Conservation (phyloP, 2,888 invertebrate genomes). For the Rotaria macrura region DNA sequence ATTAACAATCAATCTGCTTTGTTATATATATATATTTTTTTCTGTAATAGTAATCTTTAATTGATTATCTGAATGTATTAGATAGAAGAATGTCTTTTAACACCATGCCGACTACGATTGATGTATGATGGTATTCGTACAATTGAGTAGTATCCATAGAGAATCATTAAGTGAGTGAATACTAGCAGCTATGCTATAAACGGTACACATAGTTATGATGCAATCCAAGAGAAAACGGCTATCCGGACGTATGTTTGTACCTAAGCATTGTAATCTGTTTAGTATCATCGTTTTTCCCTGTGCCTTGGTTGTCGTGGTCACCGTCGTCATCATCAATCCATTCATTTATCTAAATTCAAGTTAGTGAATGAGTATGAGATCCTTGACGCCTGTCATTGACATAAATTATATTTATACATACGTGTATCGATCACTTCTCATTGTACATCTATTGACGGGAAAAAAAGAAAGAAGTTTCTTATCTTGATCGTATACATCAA, state of each 20-base stretch:
- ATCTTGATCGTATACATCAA: no score
- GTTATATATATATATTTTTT: no score
- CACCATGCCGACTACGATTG: neutral
- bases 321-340: neutral
- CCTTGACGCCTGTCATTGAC: neutral
- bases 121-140: neutral
- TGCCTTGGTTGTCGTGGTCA: no score
- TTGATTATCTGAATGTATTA: neutral
- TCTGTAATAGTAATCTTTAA: neutral
- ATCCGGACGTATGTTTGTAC: neutral
- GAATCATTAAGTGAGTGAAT: neutral
- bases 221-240: neutral
- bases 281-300: neutral
- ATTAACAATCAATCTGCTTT: no score
- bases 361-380: neutral
- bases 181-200: neutral
- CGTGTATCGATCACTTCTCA: neutral
- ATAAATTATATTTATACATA: neutral
- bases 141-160: neutral
- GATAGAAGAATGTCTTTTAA: neutral
- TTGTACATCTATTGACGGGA: neutral
- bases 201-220: neutral
- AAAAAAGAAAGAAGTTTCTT: neutral
- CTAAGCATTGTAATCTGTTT: neutral
- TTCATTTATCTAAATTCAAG: neutral